These are phyloP conservation scores for Caradrina kadenii DNA, from an alignment of 2,888 invertebrate species.

Conservation along the genomic window DNA sequence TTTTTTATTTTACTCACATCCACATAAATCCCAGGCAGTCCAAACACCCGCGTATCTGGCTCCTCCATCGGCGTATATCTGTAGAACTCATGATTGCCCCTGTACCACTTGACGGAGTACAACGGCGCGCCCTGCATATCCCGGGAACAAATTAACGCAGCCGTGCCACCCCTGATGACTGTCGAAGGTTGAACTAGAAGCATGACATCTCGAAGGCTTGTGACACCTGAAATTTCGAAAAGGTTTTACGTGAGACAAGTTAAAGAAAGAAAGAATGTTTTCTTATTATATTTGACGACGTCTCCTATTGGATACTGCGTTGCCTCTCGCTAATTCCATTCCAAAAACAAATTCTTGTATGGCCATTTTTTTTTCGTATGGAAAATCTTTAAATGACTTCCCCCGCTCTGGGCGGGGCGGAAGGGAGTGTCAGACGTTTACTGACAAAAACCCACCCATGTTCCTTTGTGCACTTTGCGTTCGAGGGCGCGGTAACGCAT, in stretches of 20 bases:
- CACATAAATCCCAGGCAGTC: constrained; percentile 93
- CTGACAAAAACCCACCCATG: no score
- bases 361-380: no score
- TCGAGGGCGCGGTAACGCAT: no score
- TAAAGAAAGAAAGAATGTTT: not conserved
- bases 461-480: no score
- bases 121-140: constrained; percentile 94
- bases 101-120: constrained; percentile 97
- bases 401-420: no score
- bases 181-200: constrained; percentile 93
- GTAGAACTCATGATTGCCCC: constrained; percentile 96
- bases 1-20: constrained; percentile 93
- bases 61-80: constrained; percentile 94
- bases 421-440: no score
- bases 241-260: not conserved
- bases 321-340: no score
- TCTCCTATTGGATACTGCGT: no score
- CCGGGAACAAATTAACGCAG: constrained; percentile 93
- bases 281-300: no score
- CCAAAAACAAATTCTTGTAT: no score
- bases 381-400: no score
- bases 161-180: constrained; percentile 93
- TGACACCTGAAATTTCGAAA: constrained; percentile 87
- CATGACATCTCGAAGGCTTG: constrained; percentile 93
- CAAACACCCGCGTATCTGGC: constrained; percentile 94